phyloP scores from a whole-genome alignment of 2,113 vertebrate species.

The Sinocyclocheilus rhinocerous region DNA sequence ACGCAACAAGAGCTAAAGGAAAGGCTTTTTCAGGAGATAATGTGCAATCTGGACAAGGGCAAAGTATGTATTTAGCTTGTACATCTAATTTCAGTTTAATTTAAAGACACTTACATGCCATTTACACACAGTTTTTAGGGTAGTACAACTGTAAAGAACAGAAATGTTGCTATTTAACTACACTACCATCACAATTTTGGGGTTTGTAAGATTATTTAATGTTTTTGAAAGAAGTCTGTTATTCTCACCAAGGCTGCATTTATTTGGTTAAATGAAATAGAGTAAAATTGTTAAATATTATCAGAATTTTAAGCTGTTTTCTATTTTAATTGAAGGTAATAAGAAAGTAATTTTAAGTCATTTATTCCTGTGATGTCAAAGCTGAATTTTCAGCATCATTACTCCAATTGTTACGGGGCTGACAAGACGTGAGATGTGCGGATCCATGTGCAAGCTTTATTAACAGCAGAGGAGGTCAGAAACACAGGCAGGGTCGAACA shows the following conservation, averaged over 20 bases:
- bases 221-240: not conserved
- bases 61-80: slow-evolving; percentile 76
- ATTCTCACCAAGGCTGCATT: not conserved
- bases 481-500: no score
- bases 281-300: no score
- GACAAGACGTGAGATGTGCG: no score
- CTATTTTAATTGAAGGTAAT: no score
- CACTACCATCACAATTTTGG: not conserved
- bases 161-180: not conserved
- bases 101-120: no score
- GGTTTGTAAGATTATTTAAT: not conserved
- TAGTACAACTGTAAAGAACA: not conserved
- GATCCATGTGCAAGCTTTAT: no score
- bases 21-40: slow-evolving; percentile 93
- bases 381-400: not conserved
- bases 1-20: slow-evolving; percentile 95
- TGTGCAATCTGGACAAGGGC: slow-evolving; percentile 91
- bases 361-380: not conserved
- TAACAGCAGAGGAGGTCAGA: no score
- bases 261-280: not conserved
- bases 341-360: no score
- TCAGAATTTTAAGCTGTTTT: no score
- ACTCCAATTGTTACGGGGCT: no score
- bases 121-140: not conserved
- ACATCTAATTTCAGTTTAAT: not conserved